Base-by-base conservation (phyloP, 2,888 invertebrate genomes). In the Agonum fuliginosum region DNA sequence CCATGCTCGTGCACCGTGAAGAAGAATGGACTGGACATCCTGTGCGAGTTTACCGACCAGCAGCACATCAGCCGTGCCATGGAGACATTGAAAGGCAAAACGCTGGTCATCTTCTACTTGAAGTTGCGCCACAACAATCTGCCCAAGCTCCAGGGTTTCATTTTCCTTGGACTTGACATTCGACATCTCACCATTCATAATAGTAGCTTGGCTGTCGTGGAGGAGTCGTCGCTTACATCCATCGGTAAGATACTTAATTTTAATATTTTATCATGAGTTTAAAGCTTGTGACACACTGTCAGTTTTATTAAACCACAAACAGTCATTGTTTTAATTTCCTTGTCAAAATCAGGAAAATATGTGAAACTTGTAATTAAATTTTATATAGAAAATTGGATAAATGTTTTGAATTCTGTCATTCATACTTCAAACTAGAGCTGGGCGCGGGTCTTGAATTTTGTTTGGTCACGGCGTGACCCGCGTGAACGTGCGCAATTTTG, bases 121-220 rank as follows among this genome's bases (percentile, higher is more conserved):
- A 96, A 96, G 85, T 88, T 97, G 78, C 91, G 96, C 76, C 95
- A 96, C 87, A 96, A 96, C 86, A 93, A 93, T 86, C 87, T 96
- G 83, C 93, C 94, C 22, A 95, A 95, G 86, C 88, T 97, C 71
- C 95, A 95, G 79, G 94, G 95, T 71, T 96, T 95, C 85, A 92
- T 96, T 79, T 96, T 96, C 87, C 90, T 96, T 78, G 95, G 95
- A 2, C 89, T 97, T 84, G 95, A 95, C 84, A 96, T 97, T 81
- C 93, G 94, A 80, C 96, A 97, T 83, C 90, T 97, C 73, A 95
- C 95, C 17, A 95, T 96, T 77, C 95, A 95, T 85, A 96, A 95
- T 87, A 96, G 95, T 87, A 96, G 95, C 84, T 87, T 97, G 82
- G 95, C 95, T 22, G 94, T 94, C 70, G 93, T 97, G 78, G 96